phyloP scores from a whole-genome alignment of 2,797 vertebrate genomes.

The Lepus townsendii region DNA sequence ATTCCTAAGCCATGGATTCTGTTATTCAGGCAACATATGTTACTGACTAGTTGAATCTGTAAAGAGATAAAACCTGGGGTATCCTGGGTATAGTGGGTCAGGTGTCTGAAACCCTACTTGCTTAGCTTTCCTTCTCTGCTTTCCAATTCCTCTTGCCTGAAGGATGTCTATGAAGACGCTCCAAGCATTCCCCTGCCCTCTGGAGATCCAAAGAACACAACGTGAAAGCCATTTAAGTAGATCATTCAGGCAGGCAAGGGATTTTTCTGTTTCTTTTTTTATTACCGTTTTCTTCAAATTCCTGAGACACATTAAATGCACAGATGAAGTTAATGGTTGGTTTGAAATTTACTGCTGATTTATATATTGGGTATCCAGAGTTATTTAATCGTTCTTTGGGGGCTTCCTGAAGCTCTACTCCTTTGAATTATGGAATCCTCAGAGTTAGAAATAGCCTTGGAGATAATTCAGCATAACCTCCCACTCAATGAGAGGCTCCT shows the following conservation, averaged over 20 bases:
- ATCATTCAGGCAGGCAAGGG: slow-evolving; percentile 20
- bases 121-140: neutral
- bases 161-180: neutral
- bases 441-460: slow-evolving; percentile 51
- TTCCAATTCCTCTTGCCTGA: neutral
- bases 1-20: neutral
- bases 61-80: neutral
- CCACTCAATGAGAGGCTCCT: slow-evolving; percentile 28
- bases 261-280: slow-evolving; percentile 61
- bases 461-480: slow-evolving; percentile 67
- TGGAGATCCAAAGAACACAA: neutral
- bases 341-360: slow-evolving; percentile 74
- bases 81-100: neutral
- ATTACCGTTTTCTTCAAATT: slow-evolving; percentile 67
- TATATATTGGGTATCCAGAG: slow-evolving; percentile 24
- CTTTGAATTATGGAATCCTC: slow-evolving; percentile 57
- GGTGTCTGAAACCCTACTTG: neutral
- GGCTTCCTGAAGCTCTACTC: slow-evolving; percentile 36
- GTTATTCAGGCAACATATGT: neutral
- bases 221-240: slow-evolving; percentile 50
- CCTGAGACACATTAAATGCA: slow-evolving; percentile 75
- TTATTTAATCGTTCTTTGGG: slow-evolving; percentile 66
- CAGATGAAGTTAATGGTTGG: slow-evolving; percentile 68
- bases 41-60: neutral
- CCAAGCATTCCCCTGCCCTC: neutral